Base-by-base conservation (phyloP, 2,888 invertebrate species). In the Harpagoxenus sublaevis region DNA sequence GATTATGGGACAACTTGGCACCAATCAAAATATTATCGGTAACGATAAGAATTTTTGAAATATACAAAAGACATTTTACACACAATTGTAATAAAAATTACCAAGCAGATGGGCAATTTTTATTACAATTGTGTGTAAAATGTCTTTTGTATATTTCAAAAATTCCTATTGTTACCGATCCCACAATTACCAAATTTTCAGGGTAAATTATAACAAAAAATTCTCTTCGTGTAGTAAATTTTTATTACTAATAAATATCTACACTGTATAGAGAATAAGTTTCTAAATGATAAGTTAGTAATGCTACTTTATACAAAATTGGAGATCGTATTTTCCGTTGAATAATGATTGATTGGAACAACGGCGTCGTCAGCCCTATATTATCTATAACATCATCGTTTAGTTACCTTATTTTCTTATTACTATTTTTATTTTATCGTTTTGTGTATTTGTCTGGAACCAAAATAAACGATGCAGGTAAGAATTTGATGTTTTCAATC, bases 321-420 rank as follows among this genome's bases (percentile, higher is more conserved):
- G 1, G 18, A n/a, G 1, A 35, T n/a, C 42, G n/a, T 31, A 68
- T 51, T 48, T 68, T 9, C 12, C 31, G 2, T 45, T 5, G 12
- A 35, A 53, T 53, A 6, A 35, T 4, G 35, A 48, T 31, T 28
- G 28, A 68, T 28, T 18, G 66, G 48, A 15, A 31, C 28, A 15
- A 51, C 18, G 4, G 15, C 31, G 6, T 35, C 9, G 9, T 35
- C 18, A n/a, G 70, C 75, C 12, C 71, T 60, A 23, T 23, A 48
- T 81, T 53, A 42, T 2, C 65, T 42, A 68, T 75, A 68, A 73
- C 83, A 77, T 82, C 42, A 10, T 35, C 51, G 6, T 51, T 70
- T 66, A 77, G 74, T 91, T 92, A 92, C 92, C 92, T 92, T 92
- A 91, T 92, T 92, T 89, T 90, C 89, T 90, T 86, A 87, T 78